Percentiles rank a stretch among this genome's conserved stretches.
phyloP scores from a whole-genome alignment of 2,113 vertebrate genomes.

The Petromus typicus region DNA sequence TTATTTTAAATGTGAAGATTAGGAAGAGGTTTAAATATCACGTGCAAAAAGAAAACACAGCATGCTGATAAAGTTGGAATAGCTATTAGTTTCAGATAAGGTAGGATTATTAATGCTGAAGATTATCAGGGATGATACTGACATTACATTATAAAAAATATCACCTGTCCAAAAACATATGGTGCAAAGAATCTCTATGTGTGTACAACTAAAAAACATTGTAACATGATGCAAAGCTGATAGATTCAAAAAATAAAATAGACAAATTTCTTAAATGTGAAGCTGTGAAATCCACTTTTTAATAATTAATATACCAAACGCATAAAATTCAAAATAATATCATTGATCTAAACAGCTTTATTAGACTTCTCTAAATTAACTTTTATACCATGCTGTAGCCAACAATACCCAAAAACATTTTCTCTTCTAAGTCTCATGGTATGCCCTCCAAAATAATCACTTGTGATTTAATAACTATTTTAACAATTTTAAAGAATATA shows the following conservation, averaged over 20 bases:
- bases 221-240: background rate
- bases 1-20: background rate
- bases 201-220: background rate
- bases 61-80: background rate
- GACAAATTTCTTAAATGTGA: background rate
- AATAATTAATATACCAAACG: background rate
- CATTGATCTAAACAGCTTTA: background rate
- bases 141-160: background rate
- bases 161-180: background rate
- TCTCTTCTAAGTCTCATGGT: background rate
- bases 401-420: background rate
- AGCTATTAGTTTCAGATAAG: background rate
- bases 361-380: background rate
- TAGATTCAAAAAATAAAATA: background rate
- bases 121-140: background rate
- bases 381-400: background rate
- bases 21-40: background rate
- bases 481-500: background rate
- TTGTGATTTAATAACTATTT: background rate
- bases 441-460: background rate
- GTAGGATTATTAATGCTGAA: background rate
- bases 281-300: background rate
- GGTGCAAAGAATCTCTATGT: background rate
- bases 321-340: background rate
- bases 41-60: background rate